Base-by-base conservation (phyloP, 2,113 vertebrate genomes). In the Aegotheles bennettii region DNA sequence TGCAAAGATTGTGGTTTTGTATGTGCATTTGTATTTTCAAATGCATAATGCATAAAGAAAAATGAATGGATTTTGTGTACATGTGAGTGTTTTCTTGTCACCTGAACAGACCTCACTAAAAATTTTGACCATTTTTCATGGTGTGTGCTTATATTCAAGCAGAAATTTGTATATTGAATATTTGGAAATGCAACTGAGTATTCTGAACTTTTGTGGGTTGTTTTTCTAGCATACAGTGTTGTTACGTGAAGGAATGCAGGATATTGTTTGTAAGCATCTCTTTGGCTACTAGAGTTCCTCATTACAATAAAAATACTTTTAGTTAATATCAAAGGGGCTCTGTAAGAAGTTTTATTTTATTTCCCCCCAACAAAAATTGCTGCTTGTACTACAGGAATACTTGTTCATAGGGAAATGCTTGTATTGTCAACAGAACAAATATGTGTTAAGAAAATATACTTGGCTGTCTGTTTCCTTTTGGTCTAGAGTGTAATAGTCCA, bases 1-100 rank as follows among this genome's bases (percentile, higher is more conserved):
- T 91, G 64, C 82, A 89, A 79, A 94, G 95, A 73, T 68, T 82
- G 45, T 87, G 76, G 84, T 7, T 94, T 85, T 69, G 10, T 71
- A 75, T 80, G 86, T 57, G 89, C 78, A 54, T 89, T 86, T 76
- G 20, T 60, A 74, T 96, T 93, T 96, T 91, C 78, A 79, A 90
- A 95, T 78, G 56, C 74, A 93, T 90, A 60, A 65, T 54, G 12
- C 17, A 17, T 47, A 31, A 60, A 59, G 50, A 33, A 40, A 68
- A 81, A 38, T 25, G 28, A 8, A 38, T 93, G 40, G 63, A 40
- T 95, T 71, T 96, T 92, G 40, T 59, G 45, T 94, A 67, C 0
- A 3, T 47, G 12, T 40, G 33, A 20, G 35, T 59, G 16, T 69
- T 74, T 78, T 59, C 54, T 59, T 59, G 35, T 54, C 29, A 31